Evolutionary conservation across 2,113 vertebrate species (phyloP), one percentile per base, ranked within the genome.

Genomic region (Dipodomys ordii): DNA sequence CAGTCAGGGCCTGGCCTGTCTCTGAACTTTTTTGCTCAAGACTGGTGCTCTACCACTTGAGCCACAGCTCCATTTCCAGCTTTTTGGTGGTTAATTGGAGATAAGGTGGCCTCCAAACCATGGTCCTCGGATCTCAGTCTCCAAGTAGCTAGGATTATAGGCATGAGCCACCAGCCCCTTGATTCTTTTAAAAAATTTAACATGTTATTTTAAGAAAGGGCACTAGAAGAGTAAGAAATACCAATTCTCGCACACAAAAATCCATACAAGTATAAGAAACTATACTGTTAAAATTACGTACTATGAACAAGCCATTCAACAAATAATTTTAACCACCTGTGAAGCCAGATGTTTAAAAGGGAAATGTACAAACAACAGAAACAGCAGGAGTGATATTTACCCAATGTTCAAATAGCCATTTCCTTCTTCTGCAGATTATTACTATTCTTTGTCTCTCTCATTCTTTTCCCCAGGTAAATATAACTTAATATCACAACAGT

Each of bases 211-310:
- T 90, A 53, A 72, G 35, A 87, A 71, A 32, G n/a, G 25, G n/a
- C 12, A 87, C 25, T 80, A 87, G 9, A 74, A 94, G n/a, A 92
- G n/a, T 39, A 86, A 92, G 64, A 72, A 88, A 71, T 77, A 27
- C 82, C 22, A 94, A 53, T 67, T 60, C 57, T 71, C 35, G 49
- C 53, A 60, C 3, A 27, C 44, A 77, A 11, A 77, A 73, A 71
- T 60, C 18, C 35, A 77, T 7, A 78, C 6, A 88, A 90, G 10
- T 80, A 25, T 16, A 87, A 73, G 28, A 82, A 23, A 83, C 28
- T 39, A n/a, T 11, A 64, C 3, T 87, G 83, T 62, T 68, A 90
- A 87, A 65, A 80, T 39, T 49, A 44, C 62, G 13, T 44, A 76
- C n/a, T 80, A 6, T 76, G 49, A 65, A 81, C 71, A 53, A 79